These are phyloP conservation scores for Diuraphis noxia DNA, from an alignment of 1,140 invertebrate genomes.

Conservation along the genomic window DNA sequence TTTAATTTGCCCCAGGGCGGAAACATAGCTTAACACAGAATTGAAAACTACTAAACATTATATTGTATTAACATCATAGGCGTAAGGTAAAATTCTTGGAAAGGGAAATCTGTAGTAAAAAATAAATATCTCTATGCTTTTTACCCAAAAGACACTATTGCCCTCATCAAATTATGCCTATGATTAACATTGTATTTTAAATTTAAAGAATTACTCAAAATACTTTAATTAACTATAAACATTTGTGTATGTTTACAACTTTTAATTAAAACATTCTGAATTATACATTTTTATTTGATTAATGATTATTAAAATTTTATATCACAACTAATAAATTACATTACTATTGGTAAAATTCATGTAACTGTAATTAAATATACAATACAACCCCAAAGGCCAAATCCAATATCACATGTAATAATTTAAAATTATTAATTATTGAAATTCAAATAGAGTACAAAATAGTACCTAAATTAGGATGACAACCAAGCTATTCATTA, in stretches of 20 bases:
- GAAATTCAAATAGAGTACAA: too few relatives aligned
- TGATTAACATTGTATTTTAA: too few relatives aligned
- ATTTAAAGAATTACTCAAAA: too few relatives aligned
- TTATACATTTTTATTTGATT: not conserved
- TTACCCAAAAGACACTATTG: too few relatives aligned
- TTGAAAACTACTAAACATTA: not conserved
- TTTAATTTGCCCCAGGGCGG: too few relatives aligned
- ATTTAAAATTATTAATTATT: not conserved
- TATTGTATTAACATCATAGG: not conserved
- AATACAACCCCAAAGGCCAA: not conserved
- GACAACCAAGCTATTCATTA: not conserved
- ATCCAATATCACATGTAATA: not conserved
- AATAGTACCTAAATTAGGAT: not conserved
- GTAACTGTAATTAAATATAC: not conserved
- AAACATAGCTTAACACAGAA: too few relatives aligned
- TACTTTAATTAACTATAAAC: not conserved
- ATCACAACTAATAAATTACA: not conserved
- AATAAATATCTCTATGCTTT: too few relatives aligned
- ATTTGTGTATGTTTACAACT: not conserved
- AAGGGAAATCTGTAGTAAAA: too few relatives aligned
- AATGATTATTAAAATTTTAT: not conserved
- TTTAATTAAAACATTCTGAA: not conserved
- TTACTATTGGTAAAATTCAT: not conserved
- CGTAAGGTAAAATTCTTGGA: too few relatives aligned
- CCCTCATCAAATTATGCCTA: too few relatives aligned